Percentiles rank a stretch among this genome's conserved stretches.
Conservation (phyloP, 2,888 invertebrate species). For the Xestia xanthographa region DNA sequence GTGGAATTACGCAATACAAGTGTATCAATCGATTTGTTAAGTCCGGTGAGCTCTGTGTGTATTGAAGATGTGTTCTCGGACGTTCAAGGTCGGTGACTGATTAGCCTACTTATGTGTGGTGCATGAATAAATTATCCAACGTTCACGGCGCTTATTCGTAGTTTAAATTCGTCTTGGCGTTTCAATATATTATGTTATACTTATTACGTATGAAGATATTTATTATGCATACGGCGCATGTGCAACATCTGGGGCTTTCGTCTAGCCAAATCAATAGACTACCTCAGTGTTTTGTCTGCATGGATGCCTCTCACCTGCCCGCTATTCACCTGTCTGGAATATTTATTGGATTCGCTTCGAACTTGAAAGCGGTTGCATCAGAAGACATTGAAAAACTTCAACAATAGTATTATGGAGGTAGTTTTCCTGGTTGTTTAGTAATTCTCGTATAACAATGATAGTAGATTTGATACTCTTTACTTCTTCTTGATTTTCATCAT, state of each 20-base stretch:
- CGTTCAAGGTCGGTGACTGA: constrained; percentile 76
- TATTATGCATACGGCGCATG: constrained; percentile 53
- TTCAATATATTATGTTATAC: constrained; percentile 2
- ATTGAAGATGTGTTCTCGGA: constrained; percentile 72
- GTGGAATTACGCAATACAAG: constrained; percentile 70
- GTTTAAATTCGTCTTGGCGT: constrained; percentile 26
- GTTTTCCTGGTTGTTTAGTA: constrained; percentile 58
- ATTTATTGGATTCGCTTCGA: constrained; percentile 40
- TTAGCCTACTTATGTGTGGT: constrained; percentile 50
- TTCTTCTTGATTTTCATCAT: constrained; percentile 14
- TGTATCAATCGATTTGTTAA: constrained; percentile 70
- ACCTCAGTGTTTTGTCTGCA: constrained; percentile 21
- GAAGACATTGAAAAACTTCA: constrained; percentile 37
- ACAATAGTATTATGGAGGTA: constrained; percentile 31
- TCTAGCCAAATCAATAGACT: constrained; percentile 43
- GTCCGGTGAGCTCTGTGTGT: constrained; percentile 58
- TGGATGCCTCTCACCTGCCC: constrained; percentile 11
- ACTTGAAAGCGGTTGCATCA: constrained; percentile 56
- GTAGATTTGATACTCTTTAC: constrained; percentile 6
- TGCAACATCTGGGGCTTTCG: constrained; percentile 35
- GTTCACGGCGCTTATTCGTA: constrained; percentile 41
- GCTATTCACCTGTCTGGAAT: constrained; percentile 42
- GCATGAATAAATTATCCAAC: constrained; percentile 59
- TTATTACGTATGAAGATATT: constrained; percentile 25
- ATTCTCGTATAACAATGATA: constrained; percentile 20